Evolutionary conservation across 1,140 invertebrate species (phyloP).

Genomic region (Drosophila orena): DNA sequence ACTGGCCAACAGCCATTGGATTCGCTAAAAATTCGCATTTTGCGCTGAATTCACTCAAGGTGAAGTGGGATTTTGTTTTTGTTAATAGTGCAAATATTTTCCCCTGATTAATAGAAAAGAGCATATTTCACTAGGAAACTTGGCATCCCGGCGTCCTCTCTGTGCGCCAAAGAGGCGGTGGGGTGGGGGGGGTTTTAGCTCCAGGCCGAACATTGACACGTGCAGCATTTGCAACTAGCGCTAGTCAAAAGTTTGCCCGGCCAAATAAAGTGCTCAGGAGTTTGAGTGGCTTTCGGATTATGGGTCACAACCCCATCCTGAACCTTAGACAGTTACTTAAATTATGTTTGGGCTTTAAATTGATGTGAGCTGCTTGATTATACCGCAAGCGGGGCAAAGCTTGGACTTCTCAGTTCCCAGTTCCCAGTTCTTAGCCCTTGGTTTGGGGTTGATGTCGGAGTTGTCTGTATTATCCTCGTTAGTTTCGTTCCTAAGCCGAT

Average conservation of each 20-base stretch:
- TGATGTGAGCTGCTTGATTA: conserved; percentile 11
- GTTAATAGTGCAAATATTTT: no score
- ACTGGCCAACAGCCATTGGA: no score
- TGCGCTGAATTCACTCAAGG: no score
- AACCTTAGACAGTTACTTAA: conserved; percentile 23
- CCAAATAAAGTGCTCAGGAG: conserved; percentile 66
- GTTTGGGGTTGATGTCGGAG: conserved; percentile 1
- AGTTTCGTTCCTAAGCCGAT: conserved; percentile 44
- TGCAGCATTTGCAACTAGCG: conserved; percentile 57
- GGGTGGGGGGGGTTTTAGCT: neutral
- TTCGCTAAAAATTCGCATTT: no score
- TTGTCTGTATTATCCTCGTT: conserved; percentile 7
- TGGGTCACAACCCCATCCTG: conserved; percentile 26
- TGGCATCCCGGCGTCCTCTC: neutral
- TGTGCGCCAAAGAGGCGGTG: neutral
- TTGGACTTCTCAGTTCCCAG: neutral
- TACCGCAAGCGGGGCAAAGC: neutral
- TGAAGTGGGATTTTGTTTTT: no score
- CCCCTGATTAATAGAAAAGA: no score
- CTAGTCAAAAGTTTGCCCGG: conserved; percentile 55
- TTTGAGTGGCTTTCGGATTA: conserved; percentile 53
- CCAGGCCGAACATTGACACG: conserved; percentile 22
- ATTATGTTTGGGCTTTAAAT: conserved; percentile 41
- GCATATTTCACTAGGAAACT: no score
- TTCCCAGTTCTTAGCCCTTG: neutral